Conservation (phyloP, 2,113 vertebrate species). For the Labeo rohita region DNA sequence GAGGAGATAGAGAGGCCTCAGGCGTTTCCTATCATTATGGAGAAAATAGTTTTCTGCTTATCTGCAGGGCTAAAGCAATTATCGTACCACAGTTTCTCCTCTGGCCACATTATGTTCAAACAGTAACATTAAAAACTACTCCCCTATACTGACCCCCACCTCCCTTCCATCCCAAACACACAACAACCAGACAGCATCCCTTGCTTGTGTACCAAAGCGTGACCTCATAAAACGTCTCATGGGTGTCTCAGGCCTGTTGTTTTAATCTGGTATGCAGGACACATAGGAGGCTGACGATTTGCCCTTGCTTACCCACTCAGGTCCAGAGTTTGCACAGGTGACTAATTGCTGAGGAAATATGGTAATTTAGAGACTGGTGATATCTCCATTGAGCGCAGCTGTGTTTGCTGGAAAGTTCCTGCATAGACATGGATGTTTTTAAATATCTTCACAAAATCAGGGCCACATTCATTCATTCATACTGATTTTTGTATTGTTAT, state of each 20-base stretch:
- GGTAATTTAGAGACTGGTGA: constrained; percentile 1
- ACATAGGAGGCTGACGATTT: not conserved
- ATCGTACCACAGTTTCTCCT: constrained; percentile 39
- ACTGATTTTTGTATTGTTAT: not conserved
- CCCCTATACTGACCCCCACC: not conserved
- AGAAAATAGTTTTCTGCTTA: constrained; percentile 50
- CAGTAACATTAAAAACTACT: constrained; percentile 19
- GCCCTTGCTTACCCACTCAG: constrained; percentile 18
- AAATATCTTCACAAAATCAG: constrained; percentile 5
- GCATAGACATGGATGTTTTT: not conserved
- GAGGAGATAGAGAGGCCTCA: constrained; percentile 32
- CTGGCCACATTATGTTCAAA: constrained; percentile 31
- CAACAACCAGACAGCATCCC: not conserved
- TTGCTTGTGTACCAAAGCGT: not conserved
- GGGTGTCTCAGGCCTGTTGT: not conserved
- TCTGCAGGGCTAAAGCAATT: constrained; percentile 54
- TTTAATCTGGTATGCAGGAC: not conserved
- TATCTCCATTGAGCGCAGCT: constrained; percentile 19
- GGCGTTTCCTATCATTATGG: constrained; percentile 43
- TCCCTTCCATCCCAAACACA: not conserved
- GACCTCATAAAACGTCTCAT: not conserved
- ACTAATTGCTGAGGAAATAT: constrained; percentile 37
- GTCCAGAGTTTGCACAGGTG: constrained; percentile 27
- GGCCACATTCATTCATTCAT: not conserved
- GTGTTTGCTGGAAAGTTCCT: constrained; percentile 11